A percentile compares a stretch with the other conserved stretches of the same genome.
Conservation (phyloP, 2,113 vertebrate genomes). For the Xiphophorus couchianus region DNA sequence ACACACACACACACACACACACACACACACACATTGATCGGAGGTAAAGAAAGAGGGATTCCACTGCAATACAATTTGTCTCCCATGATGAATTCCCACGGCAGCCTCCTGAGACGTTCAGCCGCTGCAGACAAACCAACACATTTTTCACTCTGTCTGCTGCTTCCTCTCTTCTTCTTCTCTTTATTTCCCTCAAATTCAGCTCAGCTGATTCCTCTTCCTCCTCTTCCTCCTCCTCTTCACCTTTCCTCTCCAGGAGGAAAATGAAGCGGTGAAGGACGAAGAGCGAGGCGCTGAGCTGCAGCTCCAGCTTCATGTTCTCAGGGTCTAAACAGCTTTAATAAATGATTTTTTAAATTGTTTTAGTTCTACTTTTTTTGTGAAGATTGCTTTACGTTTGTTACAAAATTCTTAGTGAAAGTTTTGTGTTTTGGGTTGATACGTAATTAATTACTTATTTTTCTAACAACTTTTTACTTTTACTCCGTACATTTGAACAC, state of each 20-base stretch:
- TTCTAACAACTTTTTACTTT: too few relatives aligned
- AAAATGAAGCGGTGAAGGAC: background rate
- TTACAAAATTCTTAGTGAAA: too few relatives aligned
- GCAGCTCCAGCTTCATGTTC: background rate
- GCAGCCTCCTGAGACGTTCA: conserved; percentile 67
- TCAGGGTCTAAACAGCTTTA: background rate
- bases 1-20: background rate
- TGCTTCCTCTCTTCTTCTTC: conserved; percentile 19
- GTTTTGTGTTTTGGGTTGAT: too few relatives aligned
- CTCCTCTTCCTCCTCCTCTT: conserved; percentile 26
- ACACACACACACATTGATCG: background rate
- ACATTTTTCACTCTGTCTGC: conserved; percentile 69
- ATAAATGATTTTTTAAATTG: background rate
- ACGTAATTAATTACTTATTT: too few relatives aligned
- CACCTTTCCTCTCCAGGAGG: conserved; percentile 23
- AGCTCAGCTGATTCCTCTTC: conserved; percentile 48
- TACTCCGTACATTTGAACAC: too few relatives aligned
- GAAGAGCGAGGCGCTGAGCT: conserved; percentile 19
- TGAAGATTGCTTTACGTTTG: too few relatives aligned
- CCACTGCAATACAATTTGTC: conserved; percentile 70
- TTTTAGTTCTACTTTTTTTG: background rate
- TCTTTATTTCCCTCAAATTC: conserved; percentile 30
- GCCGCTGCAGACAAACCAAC: conserved; percentile 74
- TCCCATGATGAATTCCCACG: conserved; percentile 75
- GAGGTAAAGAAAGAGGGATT: conserved; percentile 29